phyloP scores from a whole-genome alignment of 2,797 vertebrate species.

The Sebastolobus altivelis region DNA sequence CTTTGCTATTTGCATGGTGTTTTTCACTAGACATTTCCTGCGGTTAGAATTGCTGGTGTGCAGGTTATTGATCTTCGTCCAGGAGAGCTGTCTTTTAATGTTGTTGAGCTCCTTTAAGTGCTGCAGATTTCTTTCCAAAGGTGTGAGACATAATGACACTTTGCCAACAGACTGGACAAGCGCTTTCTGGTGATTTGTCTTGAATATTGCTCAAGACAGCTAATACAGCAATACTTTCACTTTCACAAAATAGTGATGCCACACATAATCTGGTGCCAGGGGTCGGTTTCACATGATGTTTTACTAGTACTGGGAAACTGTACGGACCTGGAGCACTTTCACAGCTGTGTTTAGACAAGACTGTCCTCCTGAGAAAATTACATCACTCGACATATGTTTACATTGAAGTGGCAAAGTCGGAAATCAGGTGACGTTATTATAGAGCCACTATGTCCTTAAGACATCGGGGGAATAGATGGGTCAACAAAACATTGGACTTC shows the following conservation, averaged over 20 bases:
- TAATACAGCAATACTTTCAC: neutral
- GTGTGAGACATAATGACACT: neutral
- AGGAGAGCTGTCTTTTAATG: slow-evolving; percentile 12
- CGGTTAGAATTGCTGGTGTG: neutral
- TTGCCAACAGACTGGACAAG: neutral
- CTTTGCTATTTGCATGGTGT: slow-evolving; percentile 20
- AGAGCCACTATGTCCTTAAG: neutral
- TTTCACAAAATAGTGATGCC: neutral
- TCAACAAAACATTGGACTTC: neutral
- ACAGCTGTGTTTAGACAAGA: slow-evolving; percentile 3
- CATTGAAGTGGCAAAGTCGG: neutral
- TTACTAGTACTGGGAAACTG: neutral
- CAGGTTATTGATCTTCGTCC: slow-evolving; percentile 17
- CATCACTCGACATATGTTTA: neutral
- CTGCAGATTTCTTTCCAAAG: neutral
- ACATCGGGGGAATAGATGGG: neutral
- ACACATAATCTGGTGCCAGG: neutral
- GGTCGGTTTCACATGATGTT: neutral
- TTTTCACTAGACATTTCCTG: slow-evolving; percentile 16
- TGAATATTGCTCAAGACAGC: neutral
- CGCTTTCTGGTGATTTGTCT: neutral
- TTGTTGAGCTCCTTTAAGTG: neutral
- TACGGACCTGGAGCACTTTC: neutral
- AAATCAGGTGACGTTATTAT: neutral
- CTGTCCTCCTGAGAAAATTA: neutral